These are phyloP conservation scores for Hestina assimilis DNA, from an alignment of 1,140 invertebrate genomes.

Conservation along the genomic window DNA sequence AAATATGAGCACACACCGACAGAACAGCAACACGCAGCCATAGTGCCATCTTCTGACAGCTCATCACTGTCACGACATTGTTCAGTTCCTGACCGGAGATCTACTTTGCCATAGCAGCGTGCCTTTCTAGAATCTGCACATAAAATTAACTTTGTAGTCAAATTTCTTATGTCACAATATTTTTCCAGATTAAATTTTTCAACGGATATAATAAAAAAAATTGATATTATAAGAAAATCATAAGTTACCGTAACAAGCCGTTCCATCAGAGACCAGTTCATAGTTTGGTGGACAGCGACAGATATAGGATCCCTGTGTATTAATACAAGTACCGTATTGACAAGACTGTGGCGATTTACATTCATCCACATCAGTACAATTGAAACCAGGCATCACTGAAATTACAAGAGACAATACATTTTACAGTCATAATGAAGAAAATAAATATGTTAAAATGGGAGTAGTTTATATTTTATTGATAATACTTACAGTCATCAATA, in stretches of 20 bases:
- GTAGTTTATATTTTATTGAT: too few relatives aligned
- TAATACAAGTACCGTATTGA: slow-evolving; percentile 84
- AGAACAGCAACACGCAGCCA: slow-evolving; percentile 92
- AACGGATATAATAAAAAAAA: too few relatives aligned
- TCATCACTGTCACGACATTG: slow-evolving; percentile 71
- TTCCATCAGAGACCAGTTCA: slow-evolving; percentile 79
- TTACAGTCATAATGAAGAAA: too few relatives aligned
- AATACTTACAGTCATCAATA: slow-evolving; percentile 77
- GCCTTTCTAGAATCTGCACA: slow-evolving; percentile 87
- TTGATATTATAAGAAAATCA: too few relatives aligned
- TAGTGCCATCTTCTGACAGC: slow-evolving; percentile 83
- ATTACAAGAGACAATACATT: background rate
- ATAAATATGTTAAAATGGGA: too few relatives aligned
- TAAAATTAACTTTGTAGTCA: background rate
- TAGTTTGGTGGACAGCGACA: slow-evolving; percentile 91
- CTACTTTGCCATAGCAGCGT: slow-evolving; percentile 85
- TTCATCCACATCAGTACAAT: slow-evolving; percentile 88
- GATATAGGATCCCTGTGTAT: slow-evolving; percentile 88
- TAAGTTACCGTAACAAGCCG: slow-evolving; percentile 73
- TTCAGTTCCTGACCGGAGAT: slow-evolving; percentile 69
- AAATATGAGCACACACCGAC: slow-evolving; percentile 75
- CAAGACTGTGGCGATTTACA: slow-evolving; percentile 87
- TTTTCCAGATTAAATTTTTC: background rate
- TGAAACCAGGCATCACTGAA: slow-evolving; percentile 77
- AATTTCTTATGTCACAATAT: background rate